Conservation (phyloP, 2,797 vertebrate genomes). For the Peromyscus nudipes region DNA sequence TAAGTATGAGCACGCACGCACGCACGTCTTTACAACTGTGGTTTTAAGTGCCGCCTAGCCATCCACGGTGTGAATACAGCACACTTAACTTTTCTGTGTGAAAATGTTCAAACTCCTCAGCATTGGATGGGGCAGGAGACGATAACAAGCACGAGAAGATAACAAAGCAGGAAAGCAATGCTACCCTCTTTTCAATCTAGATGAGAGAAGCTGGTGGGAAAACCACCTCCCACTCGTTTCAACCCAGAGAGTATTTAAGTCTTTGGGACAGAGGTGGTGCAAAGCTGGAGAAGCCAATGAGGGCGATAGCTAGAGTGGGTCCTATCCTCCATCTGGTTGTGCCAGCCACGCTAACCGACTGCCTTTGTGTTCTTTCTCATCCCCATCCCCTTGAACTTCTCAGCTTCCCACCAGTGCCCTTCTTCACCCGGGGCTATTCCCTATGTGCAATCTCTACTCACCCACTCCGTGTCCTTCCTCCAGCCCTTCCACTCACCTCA, state of each 20-base stretch:
- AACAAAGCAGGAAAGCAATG: not conserved
- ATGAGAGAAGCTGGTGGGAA: not conserved
- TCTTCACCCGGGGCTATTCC: too few relatives aligned
- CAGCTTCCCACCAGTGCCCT: not conserved
- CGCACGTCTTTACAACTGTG: not conserved
- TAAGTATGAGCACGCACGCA: not conserved
- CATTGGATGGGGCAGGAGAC: not conserved
- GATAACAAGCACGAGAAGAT: not conserved
- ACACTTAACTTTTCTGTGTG: not conserved
- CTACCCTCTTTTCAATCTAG: not conserved
- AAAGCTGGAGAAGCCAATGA: not conserved
- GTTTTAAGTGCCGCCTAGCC: slow-evolving; percentile 33
- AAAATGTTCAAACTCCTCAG: not conserved
- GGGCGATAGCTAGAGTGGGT: rapidly evolving
- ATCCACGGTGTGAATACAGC: not conserved
- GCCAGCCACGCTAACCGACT: rapidly evolving
- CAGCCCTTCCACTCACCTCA: not conserved
- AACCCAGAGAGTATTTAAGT: not conserved
- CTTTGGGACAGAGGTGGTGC: not conserved
- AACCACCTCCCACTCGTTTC: not conserved
- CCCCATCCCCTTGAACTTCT: slow-evolving; percentile 43
- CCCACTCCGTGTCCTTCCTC: not conserved
- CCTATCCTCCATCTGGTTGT: not conserved
- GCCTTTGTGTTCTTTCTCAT: slow-evolving; percentile 44
- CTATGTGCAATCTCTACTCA: not conserved